Evolutionary conservation across 1,140 invertebrate genomes (phyloP).

Genomic region (Conus ventricosus): DNA sequence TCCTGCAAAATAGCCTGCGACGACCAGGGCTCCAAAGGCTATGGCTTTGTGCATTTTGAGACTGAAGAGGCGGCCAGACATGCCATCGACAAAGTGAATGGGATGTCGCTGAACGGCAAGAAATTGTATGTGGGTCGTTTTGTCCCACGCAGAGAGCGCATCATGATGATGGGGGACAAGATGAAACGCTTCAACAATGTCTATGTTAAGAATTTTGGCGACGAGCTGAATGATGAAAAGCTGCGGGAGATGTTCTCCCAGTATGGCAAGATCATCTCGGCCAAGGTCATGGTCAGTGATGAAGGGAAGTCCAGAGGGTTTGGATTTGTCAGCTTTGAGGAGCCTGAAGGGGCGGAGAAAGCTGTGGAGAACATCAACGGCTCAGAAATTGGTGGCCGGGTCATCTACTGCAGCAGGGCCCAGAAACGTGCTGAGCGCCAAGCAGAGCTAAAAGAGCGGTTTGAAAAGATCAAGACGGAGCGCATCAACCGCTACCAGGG

Average conservation of each 20-base stretch:
- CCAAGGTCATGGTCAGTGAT: constrained; percentile 96
- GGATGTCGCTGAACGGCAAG: constrained; percentile 94
- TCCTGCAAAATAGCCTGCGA: constrained; percentile 98
- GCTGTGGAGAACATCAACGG: constrained; percentile 94
- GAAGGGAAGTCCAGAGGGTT: constrained; percentile 97
- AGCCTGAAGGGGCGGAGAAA: constrained; percentile 94
- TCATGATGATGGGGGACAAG: constrained; percentile 97
- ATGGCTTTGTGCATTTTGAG: constrained; percentile 99
- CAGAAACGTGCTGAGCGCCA: constrained; percentile 99
- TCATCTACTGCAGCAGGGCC: constrained; percentile 87
- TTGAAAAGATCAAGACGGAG: constrained; percentile 97
- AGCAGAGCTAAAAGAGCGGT: constrained; percentile 95
- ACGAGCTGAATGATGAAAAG: constrained; percentile 94
- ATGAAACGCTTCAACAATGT: constrained; percentile 99
- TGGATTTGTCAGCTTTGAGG: constrained; percentile 99
- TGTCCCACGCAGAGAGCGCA: constrained; percentile 96
- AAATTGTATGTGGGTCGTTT: constrained; percentile 95
- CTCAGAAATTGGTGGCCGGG: constrained; percentile 80
- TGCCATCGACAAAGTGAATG: constrained; percentile 96
- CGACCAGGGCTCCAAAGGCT: constrained; percentile 97
- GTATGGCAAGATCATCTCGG: constrained; percentile 96
- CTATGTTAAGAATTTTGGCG: constrained; percentile 99
- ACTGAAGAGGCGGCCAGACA: constrained; percentile 98
- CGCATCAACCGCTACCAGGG: constrained; percentile 91
- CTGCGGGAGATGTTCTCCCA: constrained; percentile 95